A percentile compares a stretch with the other conserved stretches of the same genome.
Conservation (phyloP, 1,140 invertebrate species). For the Cyclina sinensis region DNA sequence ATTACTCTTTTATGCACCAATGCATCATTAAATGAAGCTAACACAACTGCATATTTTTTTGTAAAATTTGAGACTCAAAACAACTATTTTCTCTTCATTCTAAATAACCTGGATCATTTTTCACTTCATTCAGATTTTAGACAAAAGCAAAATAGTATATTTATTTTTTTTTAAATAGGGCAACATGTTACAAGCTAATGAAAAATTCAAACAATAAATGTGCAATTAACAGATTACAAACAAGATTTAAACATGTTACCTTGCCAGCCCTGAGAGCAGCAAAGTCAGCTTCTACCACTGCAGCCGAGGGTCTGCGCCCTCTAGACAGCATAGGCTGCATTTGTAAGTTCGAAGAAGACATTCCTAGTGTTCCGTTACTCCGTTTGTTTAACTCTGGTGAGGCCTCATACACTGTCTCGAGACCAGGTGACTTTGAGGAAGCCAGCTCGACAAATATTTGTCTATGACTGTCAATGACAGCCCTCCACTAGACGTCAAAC, state of each 20-base stretch:
- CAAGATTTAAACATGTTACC: slow-evolving; percentile 43
- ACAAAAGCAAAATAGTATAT: too few relatives aligned
- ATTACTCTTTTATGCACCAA: too few relatives aligned
- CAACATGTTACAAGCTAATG: too few relatives aligned
- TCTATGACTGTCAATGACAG: neutral
- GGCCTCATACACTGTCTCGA: slow-evolving; percentile 56
- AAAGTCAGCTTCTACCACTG: slow-evolving; percentile 62
- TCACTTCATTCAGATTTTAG: too few relatives aligned
- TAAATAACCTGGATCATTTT: too few relatives aligned
- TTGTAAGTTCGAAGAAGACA: slow-evolving; percentile 53
- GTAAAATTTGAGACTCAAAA: too few relatives aligned
- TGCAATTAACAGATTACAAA: neutral
- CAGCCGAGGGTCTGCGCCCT: slow-evolving; percentile 50
- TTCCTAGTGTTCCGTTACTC: slow-evolving; percentile 16
- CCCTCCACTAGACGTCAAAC: slow-evolving; percentile 29
- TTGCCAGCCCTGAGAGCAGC: slow-evolving; percentile 55
- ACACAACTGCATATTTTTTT: too few relatives aligned
- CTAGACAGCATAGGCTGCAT: slow-evolving; percentile 56
- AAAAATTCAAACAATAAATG: neutral
- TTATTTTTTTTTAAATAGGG: too few relatives aligned
- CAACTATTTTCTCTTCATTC: too few relatives aligned
- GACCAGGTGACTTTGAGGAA: slow-evolving; percentile 51
- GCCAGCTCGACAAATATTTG: slow-evolving; percentile 45
- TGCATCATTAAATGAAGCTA: too few relatives aligned
- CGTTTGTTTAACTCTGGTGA: slow-evolving; percentile 19